phyloP scores from a whole-genome alignment of 2,113 vertebrate genomes.

The Tachycineta bicolor region DNA sequence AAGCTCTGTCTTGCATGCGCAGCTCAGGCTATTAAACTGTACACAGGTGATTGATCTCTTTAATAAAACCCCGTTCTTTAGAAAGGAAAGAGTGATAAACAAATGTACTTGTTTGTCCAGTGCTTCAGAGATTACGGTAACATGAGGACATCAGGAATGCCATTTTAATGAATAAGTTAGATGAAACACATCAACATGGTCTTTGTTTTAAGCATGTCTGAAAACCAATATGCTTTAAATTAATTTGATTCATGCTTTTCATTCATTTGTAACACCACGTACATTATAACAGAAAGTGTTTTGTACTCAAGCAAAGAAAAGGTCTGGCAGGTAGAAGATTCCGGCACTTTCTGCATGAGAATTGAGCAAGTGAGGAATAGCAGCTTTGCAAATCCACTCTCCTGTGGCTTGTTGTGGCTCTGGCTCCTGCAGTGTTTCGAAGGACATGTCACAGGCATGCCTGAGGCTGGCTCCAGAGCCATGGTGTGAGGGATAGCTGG shows the following conservation, averaged over 20 bases:
- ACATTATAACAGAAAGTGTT: slow-evolving; percentile 56
- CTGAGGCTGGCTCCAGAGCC: accelerated
- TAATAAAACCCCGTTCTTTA: slow-evolving; percentile 82
- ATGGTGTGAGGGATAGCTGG: neutral
- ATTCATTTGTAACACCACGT: slow-evolving; percentile 61
- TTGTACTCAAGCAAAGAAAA: slow-evolving; percentile 31
- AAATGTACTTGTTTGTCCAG: slow-evolving; percentile 79
- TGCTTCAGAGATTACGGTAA: slow-evolving; percentile 73
- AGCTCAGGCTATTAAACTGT: slow-evolving; percentile 74
- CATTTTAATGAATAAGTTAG: slow-evolving; percentile 77
- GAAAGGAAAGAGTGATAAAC: slow-evolving; percentile 80
- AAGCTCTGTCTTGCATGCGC: slow-evolving; percentile 39
- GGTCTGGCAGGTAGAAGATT: slow-evolving; percentile 43
- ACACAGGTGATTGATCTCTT: slow-evolving; percentile 83
- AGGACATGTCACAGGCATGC: neutral
- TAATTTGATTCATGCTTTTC: slow-evolving; percentile 72
- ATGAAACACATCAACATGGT: slow-evolving; percentile 78
- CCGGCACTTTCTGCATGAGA: slow-evolving; percentile 33
- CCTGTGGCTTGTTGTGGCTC: neutral
- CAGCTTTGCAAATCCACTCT: neutral
- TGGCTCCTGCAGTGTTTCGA: neutral
- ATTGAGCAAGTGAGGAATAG: neutral
- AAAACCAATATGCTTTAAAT: slow-evolving; percentile 60
- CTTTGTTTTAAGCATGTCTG: slow-evolving; percentile 59
- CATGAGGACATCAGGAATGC: slow-evolving; percentile 65